phyloP scores from a whole-genome alignment of 2,797 vertebrate genomes.

The Staurois parvus region DNA sequence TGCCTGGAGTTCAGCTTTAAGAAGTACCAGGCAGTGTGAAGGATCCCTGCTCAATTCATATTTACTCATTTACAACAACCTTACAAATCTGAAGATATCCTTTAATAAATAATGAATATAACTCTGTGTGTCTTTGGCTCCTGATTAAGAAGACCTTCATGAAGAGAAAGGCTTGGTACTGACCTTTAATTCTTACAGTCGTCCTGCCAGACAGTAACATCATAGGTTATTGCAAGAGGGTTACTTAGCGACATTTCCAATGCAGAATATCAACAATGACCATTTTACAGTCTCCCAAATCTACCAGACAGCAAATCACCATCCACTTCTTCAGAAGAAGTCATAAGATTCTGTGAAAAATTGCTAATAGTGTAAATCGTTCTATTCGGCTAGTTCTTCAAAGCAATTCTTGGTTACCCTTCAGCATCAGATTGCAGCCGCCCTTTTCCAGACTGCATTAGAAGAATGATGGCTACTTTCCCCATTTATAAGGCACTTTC shows the following conservation, averaged over 20 bases:
- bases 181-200: slow-evolving; percentile 28
- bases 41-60: too few species aligned
- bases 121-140: not conserved
- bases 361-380: not conserved
- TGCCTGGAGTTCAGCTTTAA: too few species aligned
- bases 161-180: slow-evolving; percentile 13
- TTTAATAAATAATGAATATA: not conserved
- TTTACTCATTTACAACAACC: too few species aligned
- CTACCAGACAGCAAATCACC: not conserved
- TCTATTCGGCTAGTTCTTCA: too few species aligned
- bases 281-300: slow-evolving; percentile 20
- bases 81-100: too few species aligned
- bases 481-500: too few species aligned
- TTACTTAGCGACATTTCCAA: slow-evolving; percentile 53
- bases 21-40: too few species aligned
- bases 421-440: not conserved
- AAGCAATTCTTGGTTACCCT: not conserved
- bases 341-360: not conserved
- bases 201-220: slow-evolving; percentile 51
- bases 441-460: too few species aligned
- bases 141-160: not conserved
- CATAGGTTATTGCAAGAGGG: slow-evolving; percentile 27
- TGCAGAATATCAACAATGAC: slow-evolving; percentile 50
- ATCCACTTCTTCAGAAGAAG: slow-evolving; percentile 9
- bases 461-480: too few species aligned